Conservation (phyloP, 1,140 invertebrate species). For the Venustaconcha ellipsiformis region DNA sequence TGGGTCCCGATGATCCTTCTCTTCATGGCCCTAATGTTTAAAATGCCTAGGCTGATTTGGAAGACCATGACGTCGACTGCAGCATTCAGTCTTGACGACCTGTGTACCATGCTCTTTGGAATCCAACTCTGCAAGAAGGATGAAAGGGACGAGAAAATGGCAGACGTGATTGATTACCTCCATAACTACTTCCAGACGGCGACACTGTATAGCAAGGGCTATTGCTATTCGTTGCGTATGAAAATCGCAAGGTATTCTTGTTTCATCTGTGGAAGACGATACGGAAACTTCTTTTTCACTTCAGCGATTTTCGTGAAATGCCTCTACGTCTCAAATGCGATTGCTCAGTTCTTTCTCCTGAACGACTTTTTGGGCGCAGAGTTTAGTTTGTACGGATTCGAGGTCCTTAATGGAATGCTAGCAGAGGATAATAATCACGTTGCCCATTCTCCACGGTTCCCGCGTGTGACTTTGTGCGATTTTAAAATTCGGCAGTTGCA, state of each 20-base stretch:
- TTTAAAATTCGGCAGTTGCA: constrained; percentile 70
- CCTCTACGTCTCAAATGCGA: constrained; percentile 71
- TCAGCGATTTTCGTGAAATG: constrained; percentile 71
- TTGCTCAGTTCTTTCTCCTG: constrained; percentile 71
- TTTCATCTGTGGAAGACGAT: constrained; percentile 66
- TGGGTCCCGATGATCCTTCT: constrained; percentile 73
- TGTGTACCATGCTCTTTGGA: constrained; percentile 73
- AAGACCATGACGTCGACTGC: constrained; percentile 38
- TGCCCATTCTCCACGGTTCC: constrained; percentile 66
- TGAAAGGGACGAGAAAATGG: constrained; percentile 59
- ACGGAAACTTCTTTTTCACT: constrained; percentile 70
- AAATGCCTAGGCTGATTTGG: constrained; percentile 80
- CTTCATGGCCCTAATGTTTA: constrained; percentile 94
- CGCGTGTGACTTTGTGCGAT: constrained; percentile 72
- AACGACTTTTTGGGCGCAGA: constrained; percentile 70
- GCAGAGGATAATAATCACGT: constrained; percentile 62
- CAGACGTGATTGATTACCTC: constrained; percentile 39
- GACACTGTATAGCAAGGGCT: constrained; percentile 13
- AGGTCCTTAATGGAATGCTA: constrained; percentile 68
- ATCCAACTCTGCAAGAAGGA: constrained; percentile 42
- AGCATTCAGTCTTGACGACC: constrained; percentile 48
- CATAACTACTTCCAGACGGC: constrained; percentile 14
- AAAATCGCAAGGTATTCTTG: constrained; percentile 43
- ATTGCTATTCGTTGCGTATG: constrained; percentile 15
- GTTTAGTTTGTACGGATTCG: constrained; percentile 69